A percentile compares a stretch with the other conserved stretches of the same genome.
These are phyloP conservation scores for Kryptopterus vitreolus DNA, from an alignment of 2,797 vertebrate genomes.

Conservation along the genomic window DNA sequence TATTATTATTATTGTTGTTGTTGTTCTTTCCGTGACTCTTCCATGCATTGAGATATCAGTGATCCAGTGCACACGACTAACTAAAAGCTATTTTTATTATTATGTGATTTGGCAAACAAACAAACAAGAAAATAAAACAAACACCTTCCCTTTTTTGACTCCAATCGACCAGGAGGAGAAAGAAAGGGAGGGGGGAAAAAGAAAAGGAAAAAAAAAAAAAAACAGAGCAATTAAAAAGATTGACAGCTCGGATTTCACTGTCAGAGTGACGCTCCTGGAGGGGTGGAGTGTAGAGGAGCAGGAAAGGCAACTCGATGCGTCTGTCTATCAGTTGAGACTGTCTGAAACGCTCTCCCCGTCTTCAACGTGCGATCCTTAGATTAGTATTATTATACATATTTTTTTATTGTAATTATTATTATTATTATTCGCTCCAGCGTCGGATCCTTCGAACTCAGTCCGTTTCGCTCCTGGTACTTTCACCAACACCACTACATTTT, in stretches of 20 bases:
- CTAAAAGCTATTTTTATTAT: constrained; percentile 21
- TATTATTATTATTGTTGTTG: too few relatives aligned
- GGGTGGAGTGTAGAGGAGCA: constrained; percentile 96
- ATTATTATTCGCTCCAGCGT: constrained; percentile 37
- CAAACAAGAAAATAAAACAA: neutral
- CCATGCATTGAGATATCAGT: neutral
- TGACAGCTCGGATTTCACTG: constrained; percentile 98
- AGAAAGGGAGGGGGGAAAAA: neutral
- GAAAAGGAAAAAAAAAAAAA: constrained; percentile 58
- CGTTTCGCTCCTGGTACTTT: constrained; percentile 83
- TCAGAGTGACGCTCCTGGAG: constrained; percentile 97
- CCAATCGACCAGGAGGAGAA: constrained; percentile 43
- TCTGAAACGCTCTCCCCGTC: constrained; percentile 90
- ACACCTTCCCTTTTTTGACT: constrained; percentile 22
- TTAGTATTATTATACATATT: too few relatives aligned
- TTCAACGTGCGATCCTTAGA: constrained; percentile 82
- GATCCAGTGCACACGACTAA: too few relatives aligned
- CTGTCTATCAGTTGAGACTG: constrained; percentile 99
- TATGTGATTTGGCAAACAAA: constrained; percentile 22
- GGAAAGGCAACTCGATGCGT: constrained; percentile 98
- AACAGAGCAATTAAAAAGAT: constrained; percentile 96
- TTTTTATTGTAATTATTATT: too few relatives aligned
- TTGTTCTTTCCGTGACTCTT: neutral
- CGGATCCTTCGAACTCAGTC: constrained; percentile 77
- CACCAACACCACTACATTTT: constrained; percentile 68